Evolutionary conservation across 2,888 invertebrate genomes (phyloP).

Genomic region (Metellina segmentata): DNA sequence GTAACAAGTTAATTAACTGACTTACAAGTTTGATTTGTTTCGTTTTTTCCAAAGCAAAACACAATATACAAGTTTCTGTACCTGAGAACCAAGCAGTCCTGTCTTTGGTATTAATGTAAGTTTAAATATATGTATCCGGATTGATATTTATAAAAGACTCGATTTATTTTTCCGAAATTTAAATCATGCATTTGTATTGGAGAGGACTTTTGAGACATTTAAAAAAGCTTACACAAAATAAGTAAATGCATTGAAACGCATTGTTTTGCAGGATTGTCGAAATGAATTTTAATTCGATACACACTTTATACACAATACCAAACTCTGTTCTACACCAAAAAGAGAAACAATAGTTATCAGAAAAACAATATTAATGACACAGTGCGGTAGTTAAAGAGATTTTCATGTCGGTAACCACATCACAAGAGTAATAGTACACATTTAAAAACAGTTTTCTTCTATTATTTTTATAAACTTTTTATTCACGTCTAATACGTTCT

Average conservation of each 20-base stretch:
- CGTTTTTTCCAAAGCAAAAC: constrained; percentile 8
- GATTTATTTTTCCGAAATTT: neutral
- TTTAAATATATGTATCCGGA: neutral
- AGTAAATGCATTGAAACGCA: constrained; percentile 51
- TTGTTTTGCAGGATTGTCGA: constrained; percentile 54
- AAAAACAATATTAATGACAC: neutral
- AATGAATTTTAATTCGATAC: constrained; percentile 36
- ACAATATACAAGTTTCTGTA: constrained; percentile 53
- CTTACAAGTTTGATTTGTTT: neutral
- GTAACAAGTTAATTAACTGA: no score
- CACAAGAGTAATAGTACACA: no score
- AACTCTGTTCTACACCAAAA: neutral
- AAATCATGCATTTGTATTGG: neutral
- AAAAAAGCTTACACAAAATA: constrained; percentile 47
- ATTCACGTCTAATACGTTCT: no score
- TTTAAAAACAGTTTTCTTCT: no score
- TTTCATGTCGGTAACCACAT: neutral
- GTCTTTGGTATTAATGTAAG: constrained; percentile 5
- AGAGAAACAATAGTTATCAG: neutral
- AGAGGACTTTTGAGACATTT: constrained; percentile 12
- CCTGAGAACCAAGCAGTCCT: constrained; percentile 61
- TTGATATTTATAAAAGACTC: neutral
- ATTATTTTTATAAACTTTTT: no score
- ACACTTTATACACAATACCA: neutral
- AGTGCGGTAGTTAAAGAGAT: neutral